Percentiles rank a stretch among this genome's conserved stretches.
Conservation (phyloP, 2,113 vertebrate genomes). For the Rhynchomys soricoides region DNA sequence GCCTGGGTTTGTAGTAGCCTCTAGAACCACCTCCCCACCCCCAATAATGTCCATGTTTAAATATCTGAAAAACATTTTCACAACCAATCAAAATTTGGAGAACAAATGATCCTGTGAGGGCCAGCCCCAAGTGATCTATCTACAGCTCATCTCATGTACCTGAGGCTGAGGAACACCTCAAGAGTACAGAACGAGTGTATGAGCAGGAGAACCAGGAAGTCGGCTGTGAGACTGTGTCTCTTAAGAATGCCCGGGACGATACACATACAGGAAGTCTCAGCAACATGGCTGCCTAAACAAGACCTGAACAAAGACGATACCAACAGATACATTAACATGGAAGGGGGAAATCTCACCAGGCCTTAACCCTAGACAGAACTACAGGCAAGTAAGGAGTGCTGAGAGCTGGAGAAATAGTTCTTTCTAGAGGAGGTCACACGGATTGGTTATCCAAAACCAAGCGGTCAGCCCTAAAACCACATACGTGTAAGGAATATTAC, state of each 20-base stretch:
- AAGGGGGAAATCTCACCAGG: not conserved
- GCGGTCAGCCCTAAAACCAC: not conserved
- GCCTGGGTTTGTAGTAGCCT: not conserved
- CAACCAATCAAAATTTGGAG: not conserved
- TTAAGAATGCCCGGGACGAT: not conserved
- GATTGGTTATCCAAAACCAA: not conserved
- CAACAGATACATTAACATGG: not conserved
- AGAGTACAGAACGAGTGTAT: not conserved
- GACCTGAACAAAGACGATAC: not conserved
- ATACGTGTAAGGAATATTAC: not conserved
- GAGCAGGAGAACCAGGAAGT: not conserved
- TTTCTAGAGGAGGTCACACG: not conserved
- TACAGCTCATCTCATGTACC: no score
- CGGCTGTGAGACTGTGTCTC: not conserved
- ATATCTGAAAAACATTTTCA: not conserved
- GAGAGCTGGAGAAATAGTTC: not conserved
- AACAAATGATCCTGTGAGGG: not conserved
- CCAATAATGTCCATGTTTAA: not conserved
- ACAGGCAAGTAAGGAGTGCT: not conserved
- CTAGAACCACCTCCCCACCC: not conserved
- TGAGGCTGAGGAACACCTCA: not conserved
- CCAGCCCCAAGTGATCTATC: not conserved
- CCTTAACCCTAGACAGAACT: not conserved
- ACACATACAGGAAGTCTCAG: not conserved
- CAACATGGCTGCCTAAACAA: not conserved